Conservation (phyloP, 1,140 invertebrate genomes). For the Melitaea cinxia region DNA sequence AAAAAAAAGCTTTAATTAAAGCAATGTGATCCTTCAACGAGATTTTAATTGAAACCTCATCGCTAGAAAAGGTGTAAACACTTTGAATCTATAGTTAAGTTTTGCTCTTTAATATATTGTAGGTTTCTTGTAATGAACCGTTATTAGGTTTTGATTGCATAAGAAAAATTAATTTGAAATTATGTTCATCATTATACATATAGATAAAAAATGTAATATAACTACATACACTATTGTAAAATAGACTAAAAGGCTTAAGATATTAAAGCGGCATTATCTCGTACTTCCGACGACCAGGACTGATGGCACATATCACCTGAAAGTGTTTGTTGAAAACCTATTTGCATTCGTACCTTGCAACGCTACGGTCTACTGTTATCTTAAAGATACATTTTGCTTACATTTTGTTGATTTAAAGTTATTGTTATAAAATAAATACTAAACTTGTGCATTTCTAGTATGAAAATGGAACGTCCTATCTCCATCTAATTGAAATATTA, state of each 20-base stretch:
- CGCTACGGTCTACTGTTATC: not conserved
- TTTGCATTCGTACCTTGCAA: not conserved
- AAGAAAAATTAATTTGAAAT: too few species aligned
- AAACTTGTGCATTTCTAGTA: too few species aligned
- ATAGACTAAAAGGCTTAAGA: not conserved
- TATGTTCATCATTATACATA: too few species aligned
- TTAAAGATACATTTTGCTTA: not conserved
- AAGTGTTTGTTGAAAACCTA: not conserved
- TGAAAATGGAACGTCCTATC: too few species aligned
- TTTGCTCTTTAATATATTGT: not conserved
- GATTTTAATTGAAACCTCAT: conserved; percentile 59
- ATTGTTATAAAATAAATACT: too few species aligned
- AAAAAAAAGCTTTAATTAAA: conserved; percentile 70
- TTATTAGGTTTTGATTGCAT: too few species aligned
- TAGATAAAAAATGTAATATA: too few species aligned
- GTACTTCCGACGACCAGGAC: not conserved
- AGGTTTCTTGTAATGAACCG: not conserved
- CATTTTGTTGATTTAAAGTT: not conserved
- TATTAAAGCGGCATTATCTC: conserved; percentile 2
- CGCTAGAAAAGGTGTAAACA: conserved; percentile 21
- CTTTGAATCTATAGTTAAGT: not conserved
- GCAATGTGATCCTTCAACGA: conserved; percentile 52
- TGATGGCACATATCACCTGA: not conserved
- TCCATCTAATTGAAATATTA: too few species aligned
- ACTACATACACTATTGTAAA: too few species aligned